Evolutionary conservation across 2,797 vertebrate genomes (phyloP), one percentile per base, ranked within the genome.

Genomic region (Holocentrus rufus): DNA sequence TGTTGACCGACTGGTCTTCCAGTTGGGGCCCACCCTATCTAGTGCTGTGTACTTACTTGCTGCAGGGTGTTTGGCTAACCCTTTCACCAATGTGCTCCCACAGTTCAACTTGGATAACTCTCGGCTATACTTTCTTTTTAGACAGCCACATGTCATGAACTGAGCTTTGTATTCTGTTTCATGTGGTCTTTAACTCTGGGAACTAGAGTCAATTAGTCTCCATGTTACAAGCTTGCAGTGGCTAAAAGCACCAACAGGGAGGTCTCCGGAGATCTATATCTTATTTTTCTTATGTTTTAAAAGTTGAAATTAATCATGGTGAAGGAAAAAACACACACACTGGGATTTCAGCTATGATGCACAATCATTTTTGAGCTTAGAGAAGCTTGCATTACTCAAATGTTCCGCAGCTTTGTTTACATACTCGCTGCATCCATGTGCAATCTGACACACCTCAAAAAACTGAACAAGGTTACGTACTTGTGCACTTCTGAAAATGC

Each of bases 371-470:
- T 50, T 50, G 6, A 50, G 47, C n/a, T 50, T 50, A 7, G 8
- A 9, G 17, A 50, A 20, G n/a, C 7, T 50, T 50, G 17, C n/a
- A 20, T 20, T 10, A 50, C 8, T 50, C 7, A 50, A n/a, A 50
- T 49, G 6, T n/a, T 6, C 14, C 42, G 20, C n/a, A 20, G 47
- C n/a, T 50, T 50, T 50, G 47, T 50, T 50, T n/a, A 50, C n/a
- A 20, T 50, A 47, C 15, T 58, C 53, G 52, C 79, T 47, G 30
- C 47, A 71, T 64, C 34, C 4, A 7, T 50, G 49, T 65, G 44
- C 17, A 57, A 44, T 66, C 14, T 56, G 57, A 82, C 66, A 80
- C 57, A 71, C 62, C 73, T 79, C 55, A 57, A 77, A 58, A 49
- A 65, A 75, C 7, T n/a, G n/a, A n/a, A 64, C 31, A 44, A n/a